phyloP scores from a whole-genome alignment of 2,888 invertebrate species.

The Rutpela maculata region DNA sequence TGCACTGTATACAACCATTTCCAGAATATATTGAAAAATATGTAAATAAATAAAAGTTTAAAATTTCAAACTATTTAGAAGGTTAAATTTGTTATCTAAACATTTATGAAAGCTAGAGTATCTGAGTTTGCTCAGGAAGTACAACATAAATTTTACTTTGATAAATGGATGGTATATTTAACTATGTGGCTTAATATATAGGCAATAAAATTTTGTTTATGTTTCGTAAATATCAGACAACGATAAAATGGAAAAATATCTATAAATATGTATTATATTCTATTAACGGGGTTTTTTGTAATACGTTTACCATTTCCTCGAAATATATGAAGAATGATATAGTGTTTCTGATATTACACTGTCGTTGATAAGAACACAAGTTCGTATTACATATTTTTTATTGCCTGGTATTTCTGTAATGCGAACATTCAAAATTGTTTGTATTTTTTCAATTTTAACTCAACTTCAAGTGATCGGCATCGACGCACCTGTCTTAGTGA shows the following conservation, averaged over 20 bases:
- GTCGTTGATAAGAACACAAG: too few relatives aligned
- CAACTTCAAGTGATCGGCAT: too few relatives aligned
- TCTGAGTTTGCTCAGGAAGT: conserved; percentile 33
- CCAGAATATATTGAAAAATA: background rate
- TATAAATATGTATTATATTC: conserved; percentile 21
- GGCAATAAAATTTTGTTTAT: conserved; percentile 39
- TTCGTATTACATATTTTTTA: too few relatives aligned
- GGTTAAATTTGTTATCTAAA: conserved; percentile 31
- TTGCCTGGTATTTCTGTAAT: too few relatives aligned
- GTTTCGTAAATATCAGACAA: conserved; percentile 24
- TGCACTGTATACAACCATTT: background rate
- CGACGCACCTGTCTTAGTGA: too few relatives aligned
- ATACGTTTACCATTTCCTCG: background rate
- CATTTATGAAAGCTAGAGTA: conserved; percentile 18
- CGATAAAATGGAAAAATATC: conserved; percentile 16
- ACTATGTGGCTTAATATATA: conserved; percentile 29
- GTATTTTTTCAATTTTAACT: too few relatives aligned
- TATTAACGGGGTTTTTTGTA: conserved; percentile 10
- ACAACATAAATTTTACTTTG: conserved; percentile 38
- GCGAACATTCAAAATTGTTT: too few relatives aligned
- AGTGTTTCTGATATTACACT: too few relatives aligned
- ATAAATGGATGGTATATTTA: conserved; percentile 38
- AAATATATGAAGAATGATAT: too few relatives aligned
- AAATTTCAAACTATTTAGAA: conserved; percentile 22
- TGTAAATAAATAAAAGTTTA: conserved; percentile 2